phyloP scores from a whole-genome alignment of 1,140 invertebrate species.

The Drosophila seguyi region DNA sequence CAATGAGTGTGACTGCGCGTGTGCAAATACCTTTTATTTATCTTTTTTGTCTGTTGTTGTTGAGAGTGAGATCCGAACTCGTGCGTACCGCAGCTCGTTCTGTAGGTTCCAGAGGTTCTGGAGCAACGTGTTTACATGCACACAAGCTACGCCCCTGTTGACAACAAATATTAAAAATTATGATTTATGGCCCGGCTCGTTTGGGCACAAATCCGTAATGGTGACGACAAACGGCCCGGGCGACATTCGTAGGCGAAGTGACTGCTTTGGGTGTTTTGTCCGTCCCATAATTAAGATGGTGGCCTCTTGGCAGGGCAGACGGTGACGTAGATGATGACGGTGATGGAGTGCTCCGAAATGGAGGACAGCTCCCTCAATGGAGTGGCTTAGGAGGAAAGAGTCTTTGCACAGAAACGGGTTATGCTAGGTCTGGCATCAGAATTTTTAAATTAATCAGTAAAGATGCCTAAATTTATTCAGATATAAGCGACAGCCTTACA shows the following conservation, averaged over 20 bases:
- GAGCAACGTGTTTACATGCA: constrained; percentile 73
- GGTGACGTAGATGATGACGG: constrained; percentile 37
- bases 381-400: neutral
- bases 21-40: constrained; percentile 82
- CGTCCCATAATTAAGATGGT: constrained; percentile 69
- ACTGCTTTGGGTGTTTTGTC: constrained; percentile 56
- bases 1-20: constrained; percentile 78
- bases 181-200: constrained; percentile 70
- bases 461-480: neutral
- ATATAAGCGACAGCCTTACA: neutral
- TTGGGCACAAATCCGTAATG: constrained; percentile 67
- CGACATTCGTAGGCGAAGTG: constrained; percentile 68
- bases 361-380: constrained; percentile 26
- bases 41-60: constrained; percentile 15
- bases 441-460: neutral
- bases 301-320: constrained; percentile 8
- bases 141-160: constrained; percentile 80
- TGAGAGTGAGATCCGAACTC: constrained; percentile 9
- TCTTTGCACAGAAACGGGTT: constrained; percentile 12
- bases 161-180: constrained; percentile 85
- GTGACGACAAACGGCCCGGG: constrained; percentile 52
- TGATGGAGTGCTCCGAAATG: constrained; percentile 62
- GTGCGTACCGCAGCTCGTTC: constrained; percentile 48
- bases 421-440: neutral
- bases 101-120: constrained; percentile 53